Conservation (phyloP, 2,888 invertebrate species). For the Drosophila merina region DNA sequence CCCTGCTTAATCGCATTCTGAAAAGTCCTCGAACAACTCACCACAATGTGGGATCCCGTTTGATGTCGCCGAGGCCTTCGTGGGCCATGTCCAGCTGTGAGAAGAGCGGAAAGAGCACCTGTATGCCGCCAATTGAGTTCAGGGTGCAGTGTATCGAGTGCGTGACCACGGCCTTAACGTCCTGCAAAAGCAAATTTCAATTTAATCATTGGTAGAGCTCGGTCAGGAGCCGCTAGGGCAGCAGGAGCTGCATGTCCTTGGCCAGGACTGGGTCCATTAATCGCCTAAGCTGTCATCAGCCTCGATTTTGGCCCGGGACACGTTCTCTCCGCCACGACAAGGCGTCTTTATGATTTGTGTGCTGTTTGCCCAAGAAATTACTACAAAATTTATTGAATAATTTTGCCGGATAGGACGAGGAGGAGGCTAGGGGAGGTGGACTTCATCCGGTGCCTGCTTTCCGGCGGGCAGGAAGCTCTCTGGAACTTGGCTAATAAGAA, state of each 20-base stretch:
- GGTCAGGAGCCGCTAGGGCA: neutral
- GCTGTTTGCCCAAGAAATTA: slow-evolving; percentile 75
- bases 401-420: slow-evolving; percentile 48
- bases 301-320: slow-evolving; percentile 17
- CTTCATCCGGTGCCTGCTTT: slow-evolving; percentile 8
- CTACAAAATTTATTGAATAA: slow-evolving; percentile 80
- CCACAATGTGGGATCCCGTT: slow-evolving; percentile 95
- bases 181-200: slow-evolving; percentile 86
- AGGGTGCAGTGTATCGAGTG: slow-evolving; percentile 99
- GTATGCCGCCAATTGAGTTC: slow-evolving; percentile 99
- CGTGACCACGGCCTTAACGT: slow-evolving; percentile 99
- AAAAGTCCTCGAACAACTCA: slow-evolving; percentile 84
- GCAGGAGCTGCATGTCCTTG: neutral
- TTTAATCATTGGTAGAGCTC: slow-evolving; percentile 17
- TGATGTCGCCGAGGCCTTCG: slow-evolving; percentile 92
- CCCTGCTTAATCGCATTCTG: neutral
- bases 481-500: slow-evolving; percentile 69
- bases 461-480: slow-evolving; percentile 3
- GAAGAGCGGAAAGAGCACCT: slow-evolving; percentile 98
- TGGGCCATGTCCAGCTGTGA: slow-evolving; percentile 98
- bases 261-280: slow-evolving; percentile 21
- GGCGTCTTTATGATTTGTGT: slow-evolving; percentile 70
- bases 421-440: neutral
- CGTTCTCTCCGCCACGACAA: slow-evolving; percentile 36
- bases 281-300: slow-evolving; percentile 39